Base-by-base conservation (phyloP, 2,888 invertebrate genomes). In the Halocaridina rubra region DNA sequence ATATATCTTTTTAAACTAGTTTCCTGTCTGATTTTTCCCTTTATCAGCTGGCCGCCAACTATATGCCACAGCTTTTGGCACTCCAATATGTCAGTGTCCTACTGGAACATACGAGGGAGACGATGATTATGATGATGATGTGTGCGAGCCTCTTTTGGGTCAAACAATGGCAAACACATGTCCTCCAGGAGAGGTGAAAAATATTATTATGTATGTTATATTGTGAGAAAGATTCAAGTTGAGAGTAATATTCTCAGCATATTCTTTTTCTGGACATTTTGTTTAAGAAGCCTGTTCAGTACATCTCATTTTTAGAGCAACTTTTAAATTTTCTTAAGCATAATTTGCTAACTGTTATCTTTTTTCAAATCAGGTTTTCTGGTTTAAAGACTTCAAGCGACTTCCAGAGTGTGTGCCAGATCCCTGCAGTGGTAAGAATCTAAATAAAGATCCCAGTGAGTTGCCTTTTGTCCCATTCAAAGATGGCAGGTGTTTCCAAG, bases 41-140 rank as follows among this genome's bases (percentile, higher is more conserved):
- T 53, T 3, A 2, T n/a, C 53, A 53, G 53, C 53, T 3, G 53
- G 53, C 0, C 53, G 53, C 7, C n/a, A 53, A 53, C 53, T 53
- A n/a, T 53, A 3, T 19, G 33, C 71, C 30, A 71, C 87, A 27
- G 77, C 79, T 16, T 85, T 64, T 71, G 87, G 87, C 7, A 82
- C 87, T 7, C 87, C 87, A 10, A 80, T 88, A 7, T 88, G 87
- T 67, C 80, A 80, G 74, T 88, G 87, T 78, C 87, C 87, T 13
- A 80, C 80, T 39, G 87, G 87, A 8, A 86, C 85, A 0, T 88
- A 88, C 80, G 87, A 88, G 39, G 87, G 84, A 4, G 85, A 86
- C 46, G 80, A 80, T 5, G 85, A 88, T 78, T 59, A 84, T 2
- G 87, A 86, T 22, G 87, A 86, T 39, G 86, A 86, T 29, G 86